Base-by-base conservation (phyloP, 2,113 vertebrate genomes). In the Piaya cayana region DNA sequence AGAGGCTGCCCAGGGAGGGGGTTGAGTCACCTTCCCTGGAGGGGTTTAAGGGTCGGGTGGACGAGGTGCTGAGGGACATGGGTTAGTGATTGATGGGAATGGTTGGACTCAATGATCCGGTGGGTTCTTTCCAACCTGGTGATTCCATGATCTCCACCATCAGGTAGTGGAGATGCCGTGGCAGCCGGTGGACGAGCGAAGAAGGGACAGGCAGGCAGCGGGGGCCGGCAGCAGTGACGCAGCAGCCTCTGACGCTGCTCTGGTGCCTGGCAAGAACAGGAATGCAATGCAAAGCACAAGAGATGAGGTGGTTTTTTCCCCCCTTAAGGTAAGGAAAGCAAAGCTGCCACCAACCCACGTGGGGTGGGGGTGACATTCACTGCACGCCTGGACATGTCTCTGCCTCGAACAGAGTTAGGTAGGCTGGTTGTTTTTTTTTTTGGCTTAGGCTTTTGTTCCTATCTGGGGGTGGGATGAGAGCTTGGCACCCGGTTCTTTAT, bases 221-320 rank as follows among this genome's bases (percentile, higher is more conserved):
- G 53, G 82, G 85, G 91, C 75, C 78, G 58, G 53, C 47, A 49
- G 82, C 12, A 0, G 49, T 95, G 94, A 94, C 82, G 67, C 94
- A 88, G 86, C 86, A 69, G 94, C 55, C 47, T 50, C 86, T 95
- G 94, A 92, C 45, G 88, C 93, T 34, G 82, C 88, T 55, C 75
- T 9, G 67, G 91, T 64, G 65, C 39, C 85, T 81, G 94, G 82
- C 75, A 63, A 67, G 63, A 75, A 76, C 82, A 10, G 21, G 53
- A 8, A 49, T 27, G 59, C 16, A 23, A 92, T 5, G 34, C 65
- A 92, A 85, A 93, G 70, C 82, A 52, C 43, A 37, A 15, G 32
- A 12, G 58, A 63, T 45, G 47, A 22, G 6, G 0, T 21, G 11
- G 11, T 29, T 32, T 49, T 75, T 76, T 2, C 17, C 0, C 65